These are phyloP conservation scores for Bathynomus jamesi DNA, from an alignment of 1,140 invertebrate species.

Conservation along the genomic window DNA sequence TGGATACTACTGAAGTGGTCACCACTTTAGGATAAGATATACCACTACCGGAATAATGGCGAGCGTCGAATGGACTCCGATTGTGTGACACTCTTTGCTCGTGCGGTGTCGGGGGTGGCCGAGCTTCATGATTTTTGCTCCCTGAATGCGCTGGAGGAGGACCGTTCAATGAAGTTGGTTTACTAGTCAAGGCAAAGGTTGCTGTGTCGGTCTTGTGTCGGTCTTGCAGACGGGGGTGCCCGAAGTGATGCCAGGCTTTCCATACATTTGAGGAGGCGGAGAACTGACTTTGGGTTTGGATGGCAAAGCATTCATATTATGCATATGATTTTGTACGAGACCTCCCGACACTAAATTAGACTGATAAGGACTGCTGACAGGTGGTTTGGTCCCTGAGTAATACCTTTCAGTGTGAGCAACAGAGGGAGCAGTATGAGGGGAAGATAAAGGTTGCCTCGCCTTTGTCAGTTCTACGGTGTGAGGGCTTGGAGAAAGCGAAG, in stretches of 20 bases:
- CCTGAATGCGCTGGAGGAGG: constrained; percentile 44
- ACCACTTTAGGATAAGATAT: constrained; percentile 33
- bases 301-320: constrained; percentile 18
- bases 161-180: constrained; percentile 51
- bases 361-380: constrained; percentile 23
- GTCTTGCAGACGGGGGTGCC: constrained; percentile 54
- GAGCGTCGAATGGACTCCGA: constrained; percentile 26
- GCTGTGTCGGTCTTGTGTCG: constrained; percentile 41
- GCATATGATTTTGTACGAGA: constrained; percentile 32
- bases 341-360: constrained; percentile 24
- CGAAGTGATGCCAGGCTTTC: constrained; percentile 58
- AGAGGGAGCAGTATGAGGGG: constrained; percentile 40
- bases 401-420: constrained; percentile 37
- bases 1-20: constrained; percentile 35
- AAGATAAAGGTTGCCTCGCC: constrained; percentile 41
- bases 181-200: constrained; percentile 56
- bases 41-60: constrained; percentile 41
- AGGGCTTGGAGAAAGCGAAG: constrained; percentile 13
- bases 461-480: constrained; percentile 31
- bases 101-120: constrained; percentile 34
- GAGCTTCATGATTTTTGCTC: constrained; percentile 17
- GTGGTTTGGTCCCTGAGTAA: constrained; percentile 18
- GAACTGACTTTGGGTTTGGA: constrained; percentile 65
- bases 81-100: constrained; percentile 51
- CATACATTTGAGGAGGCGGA: constrained; percentile 67